A percentile compares a stretch with the other conserved stretches of the same genome.
Conservation (phyloP, 2,113 vertebrate genomes). For the Mirounga angustirostris region DNA sequence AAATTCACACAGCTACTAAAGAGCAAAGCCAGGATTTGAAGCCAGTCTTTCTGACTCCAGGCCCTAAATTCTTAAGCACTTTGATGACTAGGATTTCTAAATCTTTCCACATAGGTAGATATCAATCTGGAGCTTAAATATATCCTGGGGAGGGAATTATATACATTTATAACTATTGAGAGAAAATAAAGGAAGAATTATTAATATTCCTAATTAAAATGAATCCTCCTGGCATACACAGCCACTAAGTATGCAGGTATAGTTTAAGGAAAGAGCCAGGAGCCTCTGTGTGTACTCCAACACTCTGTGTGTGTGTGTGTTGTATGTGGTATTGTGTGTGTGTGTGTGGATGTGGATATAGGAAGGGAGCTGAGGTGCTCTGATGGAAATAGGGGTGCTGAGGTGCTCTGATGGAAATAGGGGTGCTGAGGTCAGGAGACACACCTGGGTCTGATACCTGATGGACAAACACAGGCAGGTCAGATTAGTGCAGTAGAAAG, state of each 20-base stretch:
- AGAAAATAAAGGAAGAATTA: conserved; percentile 2
- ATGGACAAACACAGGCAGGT: neutral
- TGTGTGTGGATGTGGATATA: neutral
- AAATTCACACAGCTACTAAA: neutral
- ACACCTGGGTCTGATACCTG: neutral
- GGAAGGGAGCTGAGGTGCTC: neutral
- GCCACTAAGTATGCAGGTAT: neutral
- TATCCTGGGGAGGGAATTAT: neutral
- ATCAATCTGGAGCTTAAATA: neutral
- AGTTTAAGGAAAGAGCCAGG: neutral
- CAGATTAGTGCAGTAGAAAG: neutral
- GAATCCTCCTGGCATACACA: neutral
- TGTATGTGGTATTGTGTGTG: neutral
- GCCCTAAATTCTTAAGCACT: neutral
- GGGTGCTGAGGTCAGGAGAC: neutral
- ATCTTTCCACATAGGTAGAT: neutral
- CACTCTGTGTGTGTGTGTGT: neutral
- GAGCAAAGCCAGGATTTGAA: neutral
- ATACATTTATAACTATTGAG: neutral
- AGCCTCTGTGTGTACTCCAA: neutral
- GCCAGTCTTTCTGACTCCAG: neutral
- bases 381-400: neutral
- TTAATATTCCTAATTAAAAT: conserved; percentile 23
- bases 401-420: neutral
- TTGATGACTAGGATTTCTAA: neutral